Base-by-base conservation (phyloP, 1,140 invertebrate genomes). In the Bathynomus jamesi region DNA sequence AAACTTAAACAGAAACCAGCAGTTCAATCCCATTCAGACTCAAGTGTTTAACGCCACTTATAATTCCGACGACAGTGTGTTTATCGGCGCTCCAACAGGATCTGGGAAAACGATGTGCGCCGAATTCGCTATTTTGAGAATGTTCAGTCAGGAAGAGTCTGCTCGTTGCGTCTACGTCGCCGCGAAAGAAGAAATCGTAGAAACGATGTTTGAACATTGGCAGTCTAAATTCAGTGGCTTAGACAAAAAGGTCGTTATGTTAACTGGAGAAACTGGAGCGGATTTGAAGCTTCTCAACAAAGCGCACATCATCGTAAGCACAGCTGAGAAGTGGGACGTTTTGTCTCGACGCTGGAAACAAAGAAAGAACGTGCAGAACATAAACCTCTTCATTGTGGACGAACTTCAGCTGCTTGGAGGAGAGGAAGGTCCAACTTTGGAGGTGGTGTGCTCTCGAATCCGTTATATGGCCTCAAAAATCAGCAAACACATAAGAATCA, bases 11-110 rank as follows among this genome's bases (percentile, higher is more conserved):
- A 89, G 89, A 74, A 95, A 98, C 79, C 89, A 89, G 13, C 93
- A 96, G 81, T 99, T 99, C 82, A 99, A 99, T 85, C 95, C 97
- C 0, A 98, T 99, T 75, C 98, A 99, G 82, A 99, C 98, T 0
- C 98, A 99, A 86, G 96, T 99, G 4, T 99, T 99, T 81, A 99
- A 99, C 82, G 92, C 96, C 0, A 90, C 99, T 0, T 99, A 99
- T 82, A 99, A 99, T 83, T 94, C 91, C 17, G 96, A 99, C 82
- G 98, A 99, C 79, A 99, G 99, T 83, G 93, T 99, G 0, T 98
- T 99, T 82, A 89, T 99, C 71, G 97, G 96, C 7, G 96, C 98
- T 0, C 97, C 98, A 0, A 94, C 95, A 13, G 97, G 97, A 0
- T 96, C 94, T 80, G 96, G 96, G 0, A 99, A 99, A 83, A 96